Base-by-base conservation (phyloP, 2,797 vertebrate genomes). In the Eulemur mongoz region DNA sequence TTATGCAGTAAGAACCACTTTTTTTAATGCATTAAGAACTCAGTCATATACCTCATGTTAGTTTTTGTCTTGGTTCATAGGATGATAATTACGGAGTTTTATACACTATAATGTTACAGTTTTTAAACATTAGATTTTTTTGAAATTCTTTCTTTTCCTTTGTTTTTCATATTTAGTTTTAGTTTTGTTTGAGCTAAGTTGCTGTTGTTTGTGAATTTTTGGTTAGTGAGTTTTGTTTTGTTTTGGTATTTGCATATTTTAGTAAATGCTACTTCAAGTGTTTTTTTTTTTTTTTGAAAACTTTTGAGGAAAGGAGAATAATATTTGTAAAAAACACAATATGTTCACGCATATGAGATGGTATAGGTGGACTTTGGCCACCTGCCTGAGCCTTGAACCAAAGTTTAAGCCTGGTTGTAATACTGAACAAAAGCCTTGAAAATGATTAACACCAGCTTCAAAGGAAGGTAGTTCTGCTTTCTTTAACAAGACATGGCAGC, bases 271-370 rank as follows among this genome's bases (percentile, higher is more conserved):
- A 20, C 25, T 67, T 83, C 43, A 48, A 17, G 48, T 35, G 14
- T 84, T 67, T 85, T 87, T n/a, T 87, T n/a, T 73, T 89, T 91
- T 86, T 81, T 72, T 54, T n/a, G 23, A 72, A 91, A 80, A 27
- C 30, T 75, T 30, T 91, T 57, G 10, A 80, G 38, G 32, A 48
- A 76, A 86, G 50, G 83, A 79, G 38, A 76, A 54, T 32, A 86
- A 89, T 70, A 95, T 75, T 57, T 84, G 73, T 75, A 91, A 32
- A 92, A 95, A 92, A 20, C 15, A 86, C 89, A 92, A 89, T 61
- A 82, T 2, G 35, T 86, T 78, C 25, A 81, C 4, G 32, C 7
- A 18, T n/a, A 18, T 18, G 63, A 65, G 32, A n/a, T n/a, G 17
- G 17, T 65, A 18, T 9, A n/a, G n/a, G 63, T 65, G 32, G 63